These are phyloP conservation scores for Porites lobata DNA, from an alignment of 92 coral and sea anemone species.

Conservation along the genomic window DNA sequence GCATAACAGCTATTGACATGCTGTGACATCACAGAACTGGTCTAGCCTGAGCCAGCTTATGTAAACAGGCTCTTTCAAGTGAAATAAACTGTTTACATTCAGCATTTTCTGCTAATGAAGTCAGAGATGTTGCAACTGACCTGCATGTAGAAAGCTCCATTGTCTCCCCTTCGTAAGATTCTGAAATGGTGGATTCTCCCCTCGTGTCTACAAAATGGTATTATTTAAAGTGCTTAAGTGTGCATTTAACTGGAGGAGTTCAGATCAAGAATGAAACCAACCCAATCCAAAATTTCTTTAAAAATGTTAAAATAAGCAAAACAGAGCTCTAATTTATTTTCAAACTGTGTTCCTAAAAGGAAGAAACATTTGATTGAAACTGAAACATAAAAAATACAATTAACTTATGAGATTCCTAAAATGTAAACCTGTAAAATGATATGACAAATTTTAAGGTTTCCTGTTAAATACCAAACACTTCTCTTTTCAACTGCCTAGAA, in stretches of 20 bases:
- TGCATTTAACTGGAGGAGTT: neutral
- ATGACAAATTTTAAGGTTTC: neutral
- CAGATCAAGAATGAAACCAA: neutral
- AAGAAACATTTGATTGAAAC: neutral
- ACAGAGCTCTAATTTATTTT: no score
- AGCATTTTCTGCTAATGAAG: no score
- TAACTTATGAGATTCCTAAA: no score
- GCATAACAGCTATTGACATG: no score
- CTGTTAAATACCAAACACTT: neutral
- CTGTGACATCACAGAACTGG: no score
- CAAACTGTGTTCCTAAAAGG: neutral
- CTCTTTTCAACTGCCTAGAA: no score
- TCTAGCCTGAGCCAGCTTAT: no score
- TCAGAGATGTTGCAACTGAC: slow-evolving; percentile 35
- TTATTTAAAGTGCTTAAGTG: neutral
- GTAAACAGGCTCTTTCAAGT: no score
- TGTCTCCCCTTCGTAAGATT: slow-evolving; percentile 68
- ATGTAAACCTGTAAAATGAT: neutral
- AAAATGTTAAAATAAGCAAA: no score
- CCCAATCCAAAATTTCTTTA: neutral
- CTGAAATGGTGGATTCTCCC: slow-evolving; percentile 92
- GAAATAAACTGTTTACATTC: no score
- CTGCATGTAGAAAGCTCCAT: slow-evolving; percentile 85
- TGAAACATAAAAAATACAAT: neutral
- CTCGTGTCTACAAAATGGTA: slow-evolving; percentile 63